These are phyloP conservation scores for Brachystomella parvula DNA, from an alignment of 1,140 invertebrate species.

Conservation along the genomic window DNA sequence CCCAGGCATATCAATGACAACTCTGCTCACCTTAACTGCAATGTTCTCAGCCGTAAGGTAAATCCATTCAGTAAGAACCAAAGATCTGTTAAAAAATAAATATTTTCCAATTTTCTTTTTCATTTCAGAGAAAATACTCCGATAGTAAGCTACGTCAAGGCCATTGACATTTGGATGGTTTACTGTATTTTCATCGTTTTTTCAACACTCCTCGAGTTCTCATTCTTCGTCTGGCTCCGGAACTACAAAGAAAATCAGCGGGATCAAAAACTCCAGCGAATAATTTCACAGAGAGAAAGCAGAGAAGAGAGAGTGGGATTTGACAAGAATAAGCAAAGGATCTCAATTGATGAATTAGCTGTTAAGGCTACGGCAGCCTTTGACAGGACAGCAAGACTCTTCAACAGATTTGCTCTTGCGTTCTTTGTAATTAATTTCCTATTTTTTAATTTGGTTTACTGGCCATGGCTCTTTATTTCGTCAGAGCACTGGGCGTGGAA, in stretches of 20 bases:
- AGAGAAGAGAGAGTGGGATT: neutral
- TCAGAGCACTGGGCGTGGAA: constrained; percentile 16
- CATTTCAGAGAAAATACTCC: constrained; percentile 40
- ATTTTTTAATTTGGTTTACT: constrained; percentile 16
- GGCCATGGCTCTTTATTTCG: constrained; percentile 10
- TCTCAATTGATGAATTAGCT: neutral
- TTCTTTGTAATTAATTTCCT: constrained; percentile 14
- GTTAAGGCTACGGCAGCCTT: neutral
- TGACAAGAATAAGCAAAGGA: neutral
- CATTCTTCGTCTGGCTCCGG: constrained; percentile 44
- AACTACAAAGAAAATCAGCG: neutral
- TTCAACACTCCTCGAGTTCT: constrained; percentile 60
- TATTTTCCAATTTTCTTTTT: constrained; percentile 10
- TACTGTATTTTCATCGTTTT: constrained; percentile 64
- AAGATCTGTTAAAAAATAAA: neutral
- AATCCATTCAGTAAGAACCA: constrained; percentile 40
- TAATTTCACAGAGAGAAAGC: neutral
- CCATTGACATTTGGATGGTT: constrained; percentile 54
- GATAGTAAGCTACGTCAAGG: constrained; percentile 23
- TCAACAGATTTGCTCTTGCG: constrained; percentile 12
- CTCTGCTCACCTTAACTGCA: neutral
- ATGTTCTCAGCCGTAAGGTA: constrained; percentile 15
- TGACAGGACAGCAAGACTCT: constrained; percentile 8
- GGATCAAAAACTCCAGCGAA: neutral
- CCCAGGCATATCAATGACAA: constrained; percentile 8